Conservation (phyloP, 2,797 vertebrate genomes). For the Manis javanica region DNA sequence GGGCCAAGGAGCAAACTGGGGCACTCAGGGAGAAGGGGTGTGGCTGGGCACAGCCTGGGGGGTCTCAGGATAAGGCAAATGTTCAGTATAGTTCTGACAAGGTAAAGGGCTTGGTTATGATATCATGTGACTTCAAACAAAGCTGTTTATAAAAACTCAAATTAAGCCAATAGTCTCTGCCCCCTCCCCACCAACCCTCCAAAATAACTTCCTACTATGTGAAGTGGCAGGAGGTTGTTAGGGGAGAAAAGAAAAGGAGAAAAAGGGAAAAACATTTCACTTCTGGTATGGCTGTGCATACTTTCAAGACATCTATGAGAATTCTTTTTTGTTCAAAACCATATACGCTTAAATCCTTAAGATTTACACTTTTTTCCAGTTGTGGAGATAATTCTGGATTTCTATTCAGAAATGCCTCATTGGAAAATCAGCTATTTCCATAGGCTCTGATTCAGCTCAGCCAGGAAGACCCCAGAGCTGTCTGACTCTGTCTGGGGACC, state of each 20-base stretch:
- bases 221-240: conserved; percentile 37
- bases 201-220: conserved; percentile 37
- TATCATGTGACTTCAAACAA: conserved; percentile 78
- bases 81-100: neutral
- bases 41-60: neutral
- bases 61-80: neutral
- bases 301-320: neutral
- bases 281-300: neutral
- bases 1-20: neutral
- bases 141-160: conserved; percentile 75
- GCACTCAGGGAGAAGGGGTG: neutral
- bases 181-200: neutral
- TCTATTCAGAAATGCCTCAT: neutral
- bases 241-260: neutral
- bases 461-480: neutral
- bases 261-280: neutral
- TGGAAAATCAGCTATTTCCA: conserved; percentile 52
- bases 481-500: neutral
- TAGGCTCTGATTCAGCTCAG: conserved; percentile 30
- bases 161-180: conserved; percentile 62
- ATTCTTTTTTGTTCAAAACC: conserved; percentile 16
- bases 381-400: conserved; percentile 22
- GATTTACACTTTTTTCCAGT: neutral
- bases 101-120: neutral
- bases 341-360: conserved; percentile 24